A percentile compares a stretch with the other conserved stretches of the same genome.
These are phyloP conservation scores for Hyles euphorbiae DNA, from an alignment of 1,140 invertebrate genomes.

Conservation along the genomic window DNA sequence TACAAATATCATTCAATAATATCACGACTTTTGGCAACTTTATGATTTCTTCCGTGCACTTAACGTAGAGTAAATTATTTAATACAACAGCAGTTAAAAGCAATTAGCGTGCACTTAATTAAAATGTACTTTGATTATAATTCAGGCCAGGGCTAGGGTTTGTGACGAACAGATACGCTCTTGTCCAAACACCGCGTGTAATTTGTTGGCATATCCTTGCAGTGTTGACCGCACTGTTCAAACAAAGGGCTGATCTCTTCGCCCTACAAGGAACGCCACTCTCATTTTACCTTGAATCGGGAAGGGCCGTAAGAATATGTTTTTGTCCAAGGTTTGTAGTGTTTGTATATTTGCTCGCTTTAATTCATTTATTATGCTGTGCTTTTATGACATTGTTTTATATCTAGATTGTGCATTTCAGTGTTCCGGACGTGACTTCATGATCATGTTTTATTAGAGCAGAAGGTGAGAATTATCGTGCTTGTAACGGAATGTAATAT, in stretches of 20 bases:
- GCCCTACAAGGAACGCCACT: constrained; percentile 37
- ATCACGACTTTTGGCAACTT: too few relatives aligned
- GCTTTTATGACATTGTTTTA: too few relatives aligned
- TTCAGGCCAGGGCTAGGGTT: constrained; percentile 20
- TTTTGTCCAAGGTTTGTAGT: constrained; percentile 3
- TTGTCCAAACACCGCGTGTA: constrained; percentile 15
- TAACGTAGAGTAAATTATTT: too few relatives aligned
- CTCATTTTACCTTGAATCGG: constrained; percentile 37
- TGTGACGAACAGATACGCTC: constrained; percentile 14
- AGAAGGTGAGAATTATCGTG: too few relatives aligned
- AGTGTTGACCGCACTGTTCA: constrained; percentile 18
- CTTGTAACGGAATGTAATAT: too few relatives aligned
- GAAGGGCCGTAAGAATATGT: constrained; percentile 3
- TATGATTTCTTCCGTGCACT: too few relatives aligned
- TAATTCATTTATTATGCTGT: too few relatives aligned
- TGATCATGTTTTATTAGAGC: too few relatives aligned
- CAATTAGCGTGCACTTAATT: too few relatives aligned
- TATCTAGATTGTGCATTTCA: not conserved
- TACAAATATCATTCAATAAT: too few relatives aligned
- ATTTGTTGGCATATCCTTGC: constrained; percentile 21
- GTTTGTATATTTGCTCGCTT: constrained; percentile 1
- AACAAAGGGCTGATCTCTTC: constrained; percentile 41
- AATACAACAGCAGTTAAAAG: too few relatives aligned
- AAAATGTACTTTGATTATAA: constrained; percentile 7
- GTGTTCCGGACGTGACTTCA: not conserved